These are phyloP conservation scores for Oenanthe melanoleuca DNA, from an alignment of 2,113 vertebrate species.

Conservation along the genomic window DNA sequence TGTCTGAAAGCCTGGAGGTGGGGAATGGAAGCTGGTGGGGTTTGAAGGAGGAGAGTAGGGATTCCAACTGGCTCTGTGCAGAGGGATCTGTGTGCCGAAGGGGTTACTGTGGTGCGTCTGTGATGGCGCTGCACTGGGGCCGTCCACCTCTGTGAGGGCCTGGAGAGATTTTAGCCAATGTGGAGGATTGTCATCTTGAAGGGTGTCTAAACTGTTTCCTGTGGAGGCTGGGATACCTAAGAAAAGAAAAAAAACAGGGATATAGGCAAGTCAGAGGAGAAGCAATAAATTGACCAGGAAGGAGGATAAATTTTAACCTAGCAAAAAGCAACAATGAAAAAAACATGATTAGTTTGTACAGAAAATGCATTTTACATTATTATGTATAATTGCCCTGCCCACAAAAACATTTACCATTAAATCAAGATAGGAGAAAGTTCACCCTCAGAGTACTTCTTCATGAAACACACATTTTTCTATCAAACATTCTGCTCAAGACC, in stretches of 20 bases:
- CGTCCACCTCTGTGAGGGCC: conserved; percentile 98
- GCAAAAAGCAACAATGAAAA: conserved; percentile 34
- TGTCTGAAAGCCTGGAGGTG: conserved; percentile 97
- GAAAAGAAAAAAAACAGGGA: conserved; percentile 44
- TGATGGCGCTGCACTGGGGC: conserved; percentile 84
- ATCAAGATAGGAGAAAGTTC: not conserved
- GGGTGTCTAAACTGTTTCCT: conserved; percentile 95
- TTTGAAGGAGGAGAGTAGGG: conserved; percentile 91
- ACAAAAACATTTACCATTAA: not conserved
- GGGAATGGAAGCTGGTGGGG: conserved; percentile 93
- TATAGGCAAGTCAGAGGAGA: conserved; percentile 57
- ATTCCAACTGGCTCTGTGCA: conserved; percentile 97
- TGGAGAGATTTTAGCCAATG: conserved; percentile 99
- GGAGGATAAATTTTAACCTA: conserved; percentile 42
- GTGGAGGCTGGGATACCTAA: conserved; percentile 92
- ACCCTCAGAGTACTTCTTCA: not conserved
- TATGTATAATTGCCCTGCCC: not conserved
- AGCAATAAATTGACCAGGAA: not conserved
- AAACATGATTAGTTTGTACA: conserved; percentile 55
- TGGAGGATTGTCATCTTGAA: conserved; percentile 98
- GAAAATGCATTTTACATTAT: conserved; percentile 16
- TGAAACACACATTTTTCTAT: not conserved
- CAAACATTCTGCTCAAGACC: not conserved
- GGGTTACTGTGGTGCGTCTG: conserved; percentile 85
- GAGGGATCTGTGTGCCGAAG: conserved; percentile 92